Conservation (phyloP, 2,797 vertebrate species). For the Percopsis omiscomaycus region DNA sequence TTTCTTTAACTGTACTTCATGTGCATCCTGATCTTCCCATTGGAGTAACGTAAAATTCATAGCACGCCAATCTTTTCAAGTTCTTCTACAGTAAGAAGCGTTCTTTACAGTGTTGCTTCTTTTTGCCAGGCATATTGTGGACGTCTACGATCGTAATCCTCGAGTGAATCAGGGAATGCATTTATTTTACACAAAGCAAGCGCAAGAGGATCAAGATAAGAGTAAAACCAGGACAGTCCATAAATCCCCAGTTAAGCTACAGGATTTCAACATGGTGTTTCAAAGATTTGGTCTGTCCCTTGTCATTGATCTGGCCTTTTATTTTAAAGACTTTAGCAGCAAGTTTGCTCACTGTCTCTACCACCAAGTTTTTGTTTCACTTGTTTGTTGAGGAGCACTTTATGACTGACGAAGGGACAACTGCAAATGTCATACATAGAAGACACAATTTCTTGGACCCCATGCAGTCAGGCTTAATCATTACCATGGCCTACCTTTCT, state of each 20-base stretch:
- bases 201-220: conserved; percentile 36
- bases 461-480: conserved; percentile 37
- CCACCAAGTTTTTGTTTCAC: conserved; percentile 33
- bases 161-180: conserved; percentile 27
- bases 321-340: conserved; percentile 3
- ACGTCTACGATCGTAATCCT: conserved; percentile 31
- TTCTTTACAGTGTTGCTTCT: conserved; percentile 15
- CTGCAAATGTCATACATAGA: conserved; percentile 32
- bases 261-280: conserved; percentile 2
- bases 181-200: conserved; percentile 36
- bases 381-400: conserved; percentile 24
- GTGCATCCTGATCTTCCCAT: conserved; percentile 31
- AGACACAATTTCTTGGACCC: conserved; percentile 29
- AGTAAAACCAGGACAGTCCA: conserved; percentile 30
- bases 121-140: conserved; percentile 13
- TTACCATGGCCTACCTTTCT: conserved; percentile 38
- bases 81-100: conserved; percentile 7
- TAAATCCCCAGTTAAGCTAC: conserved; percentile 29
- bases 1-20: conserved; percentile 13
- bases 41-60: conserved; percentile 43
- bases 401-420: conserved; percentile 53
- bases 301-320: conserved; percentile 21
- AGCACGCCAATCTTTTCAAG: conserved; percentile 6
- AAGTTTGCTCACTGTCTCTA: conserved; percentile 34
- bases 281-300: conserved; percentile 5